Evolutionary conservation across 1,140 invertebrate genomes (phyloP), one percentile per base, ranked within the genome.

Genomic region (Hyposmocoma kahamanoa): DNA sequence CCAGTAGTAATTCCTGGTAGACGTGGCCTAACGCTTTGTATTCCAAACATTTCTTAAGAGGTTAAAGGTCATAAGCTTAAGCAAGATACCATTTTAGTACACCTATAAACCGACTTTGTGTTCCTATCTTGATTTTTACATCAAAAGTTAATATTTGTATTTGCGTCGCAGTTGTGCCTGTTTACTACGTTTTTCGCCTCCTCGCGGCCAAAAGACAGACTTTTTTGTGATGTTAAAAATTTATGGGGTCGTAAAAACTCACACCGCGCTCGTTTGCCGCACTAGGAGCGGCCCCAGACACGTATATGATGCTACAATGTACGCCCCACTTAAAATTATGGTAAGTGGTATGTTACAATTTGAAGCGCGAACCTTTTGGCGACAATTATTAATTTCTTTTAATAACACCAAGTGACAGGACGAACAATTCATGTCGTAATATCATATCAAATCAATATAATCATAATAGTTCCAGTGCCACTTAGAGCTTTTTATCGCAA

Each of bases 161-260:
- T 26, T 11, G 24, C 24, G 11, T 26, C 24, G 24, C 24, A 26
- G 24, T 26, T 11, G 24, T 26, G 24, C 11, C 24, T 26, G 24
- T 26, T 26, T 26, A 26, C 24, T 56, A 59, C 62, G 56, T 62
- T 62, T 54, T 55, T 54, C 57, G 56, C 26, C 58, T 59, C 57
- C 55, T 57, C 53, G 43, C 45, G 53, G 59, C 51, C 49, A 62
- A 62, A 53, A 67, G 64, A 59, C 52, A 60, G 49, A 61, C 59
- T 60, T 82, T 82, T 82, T 75, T 77, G 68, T 53, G 66, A 73
- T 68, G 69, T 80, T 80, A 80, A 80, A 83, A 83, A 80, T 83
- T 83, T 80, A 80, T 66, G 51, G 58, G 56, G 41, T 76, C 79
- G 64, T 83, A 80, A 80, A 82, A 79, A 69, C 50, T 67, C 61